Conservation (phyloP, 2,113 vertebrate genomes). For the Vulpes vulpes region DNA sequence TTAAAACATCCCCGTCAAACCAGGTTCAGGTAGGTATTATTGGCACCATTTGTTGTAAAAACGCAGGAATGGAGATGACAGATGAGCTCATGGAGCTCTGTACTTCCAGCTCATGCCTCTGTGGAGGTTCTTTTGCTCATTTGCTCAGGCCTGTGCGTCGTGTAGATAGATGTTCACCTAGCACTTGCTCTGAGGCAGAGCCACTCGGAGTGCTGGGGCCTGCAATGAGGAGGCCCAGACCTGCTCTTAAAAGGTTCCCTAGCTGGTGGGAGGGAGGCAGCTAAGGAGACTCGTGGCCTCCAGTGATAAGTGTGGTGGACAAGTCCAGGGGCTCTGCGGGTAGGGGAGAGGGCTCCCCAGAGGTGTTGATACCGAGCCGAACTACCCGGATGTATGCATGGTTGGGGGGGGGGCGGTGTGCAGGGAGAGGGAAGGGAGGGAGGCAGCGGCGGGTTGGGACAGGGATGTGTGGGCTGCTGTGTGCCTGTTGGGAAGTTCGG, state of each 20-base stretch:
- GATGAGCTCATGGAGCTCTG: neutral
- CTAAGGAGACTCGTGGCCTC: neutral
- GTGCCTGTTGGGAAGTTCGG: neutral
- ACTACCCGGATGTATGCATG: neutral
- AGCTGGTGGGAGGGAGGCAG: neutral
- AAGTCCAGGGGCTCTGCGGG: neutral
- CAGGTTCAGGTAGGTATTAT: neutral
- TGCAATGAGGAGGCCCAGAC: neutral
- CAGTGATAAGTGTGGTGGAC: neutral
- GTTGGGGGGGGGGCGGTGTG: no score
- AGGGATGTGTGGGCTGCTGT: no score
- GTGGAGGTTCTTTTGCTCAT: neutral
- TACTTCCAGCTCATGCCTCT: neutral
- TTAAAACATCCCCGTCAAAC: neutral
- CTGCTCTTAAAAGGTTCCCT: neutral
- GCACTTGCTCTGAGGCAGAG: neutral
- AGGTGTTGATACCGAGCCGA: fast-evolving
- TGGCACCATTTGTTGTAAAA: neutral
- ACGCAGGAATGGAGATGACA: neutral
- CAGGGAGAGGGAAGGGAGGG: neutral
- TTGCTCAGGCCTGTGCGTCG: neutral
- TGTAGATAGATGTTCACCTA: neutral
- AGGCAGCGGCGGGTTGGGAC: neutral
- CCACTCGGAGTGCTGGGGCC: neutral
- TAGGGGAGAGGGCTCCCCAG: neutral